Evolutionary conservation across 2,113 vertebrate genomes (phyloP), one percentile per base, ranked within the genome.

Genomic region (Ranitomeya imitator): DNA sequence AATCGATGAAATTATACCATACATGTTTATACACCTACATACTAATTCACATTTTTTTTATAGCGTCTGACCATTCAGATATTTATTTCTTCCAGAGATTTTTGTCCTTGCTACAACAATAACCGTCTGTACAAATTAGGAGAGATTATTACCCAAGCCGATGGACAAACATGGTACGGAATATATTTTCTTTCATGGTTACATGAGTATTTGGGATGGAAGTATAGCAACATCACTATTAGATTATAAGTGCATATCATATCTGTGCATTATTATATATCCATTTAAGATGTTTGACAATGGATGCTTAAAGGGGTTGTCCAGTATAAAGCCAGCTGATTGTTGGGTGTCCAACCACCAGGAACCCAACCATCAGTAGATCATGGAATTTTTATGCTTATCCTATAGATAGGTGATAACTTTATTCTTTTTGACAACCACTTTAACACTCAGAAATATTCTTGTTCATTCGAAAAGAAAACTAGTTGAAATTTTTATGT

Each of bases 111-210:
- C 67, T 89, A 89, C 52, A 63, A 6, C 18, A 86, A 77, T 31
- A 87, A 67, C n/a, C 37, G 9, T 7, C 51, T 76, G 12, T 89
- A 83, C 79, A 52, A 55, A 8, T 3, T 86, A n/a, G 89, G 89
- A 67, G 85, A 89, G 21, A 86, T 1, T 51, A 78, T 89, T 61
- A 86, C 26, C 11, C 51, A 82, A 19, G 1, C 87, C 23, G 26
- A 69, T 83, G 89, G 89, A 76, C 31, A 89, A 78, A 63, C 69
- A 78, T 86, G 83, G 88, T 86, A 51, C 81, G 84, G 54, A 76
- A 76, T 76, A 19, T 51, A 52, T 52, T 52, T 21, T 12, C 45
- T 52, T 19, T 0, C 4, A 74, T 74, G 31, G 8, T 74, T 45
- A 1, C 8, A 11, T 26, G 65, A 23, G 11, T 10, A 23, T 8